Evolutionary conservation across 1,140 invertebrate genomes (phyloP).

Genomic region (Muscidifurax raptorellus): DNA sequence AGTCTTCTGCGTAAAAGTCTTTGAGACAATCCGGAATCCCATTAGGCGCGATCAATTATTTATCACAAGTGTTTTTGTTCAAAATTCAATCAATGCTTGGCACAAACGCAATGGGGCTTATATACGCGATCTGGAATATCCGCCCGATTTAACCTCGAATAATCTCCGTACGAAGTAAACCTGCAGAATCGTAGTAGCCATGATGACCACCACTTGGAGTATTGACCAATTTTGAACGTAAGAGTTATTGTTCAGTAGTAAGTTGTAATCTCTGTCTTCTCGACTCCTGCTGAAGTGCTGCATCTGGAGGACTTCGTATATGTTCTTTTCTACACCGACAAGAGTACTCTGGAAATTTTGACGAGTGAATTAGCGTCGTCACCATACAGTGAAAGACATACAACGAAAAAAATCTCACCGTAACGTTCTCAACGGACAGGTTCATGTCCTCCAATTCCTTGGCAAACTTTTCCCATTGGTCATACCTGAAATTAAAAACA

Average conservation of each 20-base stretch:
- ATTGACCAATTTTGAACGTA: constrained; percentile 93
- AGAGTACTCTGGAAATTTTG: constrained; percentile 80
- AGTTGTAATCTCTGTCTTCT: constrained; percentile 88
- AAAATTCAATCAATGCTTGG: neutral
- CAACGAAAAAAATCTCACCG: constrained; percentile 76
- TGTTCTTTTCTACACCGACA: constrained; percentile 86
- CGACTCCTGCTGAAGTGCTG: constrained; percentile 87
- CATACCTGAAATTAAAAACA: constrained; percentile 79
- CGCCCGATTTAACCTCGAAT: constrained; percentile 85
- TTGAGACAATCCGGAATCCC: neutral
- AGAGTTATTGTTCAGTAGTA: constrained; percentile 87
- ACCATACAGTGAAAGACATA: constrained; percentile 32
- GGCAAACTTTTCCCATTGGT: constrained; percentile 94
- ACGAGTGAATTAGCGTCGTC: constrained; percentile 36
- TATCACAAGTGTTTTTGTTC: constrained; percentile 16
- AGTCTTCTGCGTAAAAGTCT: constrained; percentile 26
- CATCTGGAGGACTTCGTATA: constrained; percentile 89
- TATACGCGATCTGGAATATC: constrained; percentile 78
- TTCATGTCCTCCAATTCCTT: constrained; percentile 92
- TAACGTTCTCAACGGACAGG: constrained; percentile 93
- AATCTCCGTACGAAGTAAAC: constrained; percentile 93
- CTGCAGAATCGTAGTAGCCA: constrained; percentile 85
- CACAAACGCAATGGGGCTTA: constrained; percentile 60
- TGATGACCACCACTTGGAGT: constrained; percentile 88
- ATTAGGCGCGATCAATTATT: neutral